Conservation (phyloP, 2,888 invertebrate species). For the Campoletis raptor region DNA sequence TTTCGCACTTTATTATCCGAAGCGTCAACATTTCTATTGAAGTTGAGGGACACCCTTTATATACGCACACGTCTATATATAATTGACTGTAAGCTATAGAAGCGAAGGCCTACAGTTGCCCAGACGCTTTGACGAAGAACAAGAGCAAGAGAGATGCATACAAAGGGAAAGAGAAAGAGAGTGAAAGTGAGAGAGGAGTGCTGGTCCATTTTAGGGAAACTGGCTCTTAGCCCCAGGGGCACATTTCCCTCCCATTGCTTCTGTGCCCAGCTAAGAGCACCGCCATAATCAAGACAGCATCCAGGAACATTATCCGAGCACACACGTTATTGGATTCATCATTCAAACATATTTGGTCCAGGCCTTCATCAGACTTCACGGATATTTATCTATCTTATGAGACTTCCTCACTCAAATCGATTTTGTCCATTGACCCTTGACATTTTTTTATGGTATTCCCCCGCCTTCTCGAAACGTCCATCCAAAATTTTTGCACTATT, state of each 20-base stretch:
- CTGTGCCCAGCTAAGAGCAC: slow-evolving; percentile 63
- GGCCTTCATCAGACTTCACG: slow-evolving; percentile 49
- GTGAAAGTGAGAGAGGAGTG: slow-evolving; percentile 56
- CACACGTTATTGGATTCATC: slow-evolving; percentile 77
- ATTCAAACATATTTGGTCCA: slow-evolving; percentile 75
- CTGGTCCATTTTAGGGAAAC: slow-evolving; percentile 78
- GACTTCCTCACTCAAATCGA: slow-evolving; percentile 13
- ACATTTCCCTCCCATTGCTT: slow-evolving; percentile 73
- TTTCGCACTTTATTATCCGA: background rate
- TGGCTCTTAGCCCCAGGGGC: slow-evolving; percentile 74
- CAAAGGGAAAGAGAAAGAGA: slow-evolving; percentile 57
- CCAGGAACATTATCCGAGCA: slow-evolving; percentile 40
- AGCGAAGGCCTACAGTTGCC: slow-evolving; percentile 3
- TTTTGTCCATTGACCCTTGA: background rate
- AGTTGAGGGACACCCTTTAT: background rate
- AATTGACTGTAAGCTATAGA: slow-evolving; percentile 23
- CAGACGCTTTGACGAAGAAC: background rate
- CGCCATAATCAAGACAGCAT: slow-evolving; percentile 43
- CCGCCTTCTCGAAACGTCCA: background rate
- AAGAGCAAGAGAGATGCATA: slow-evolving; percentile 16
- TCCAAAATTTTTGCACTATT: background rate
- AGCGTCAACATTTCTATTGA: background rate
- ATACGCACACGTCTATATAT: background rate
- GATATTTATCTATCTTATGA: slow-evolving; percentile 31
- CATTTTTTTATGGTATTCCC: background rate